These are phyloP conservation scores for Smutsia temminckii DNA, from an alignment of 2,797 vertebrate species.

Conservation along the genomic window DNA sequence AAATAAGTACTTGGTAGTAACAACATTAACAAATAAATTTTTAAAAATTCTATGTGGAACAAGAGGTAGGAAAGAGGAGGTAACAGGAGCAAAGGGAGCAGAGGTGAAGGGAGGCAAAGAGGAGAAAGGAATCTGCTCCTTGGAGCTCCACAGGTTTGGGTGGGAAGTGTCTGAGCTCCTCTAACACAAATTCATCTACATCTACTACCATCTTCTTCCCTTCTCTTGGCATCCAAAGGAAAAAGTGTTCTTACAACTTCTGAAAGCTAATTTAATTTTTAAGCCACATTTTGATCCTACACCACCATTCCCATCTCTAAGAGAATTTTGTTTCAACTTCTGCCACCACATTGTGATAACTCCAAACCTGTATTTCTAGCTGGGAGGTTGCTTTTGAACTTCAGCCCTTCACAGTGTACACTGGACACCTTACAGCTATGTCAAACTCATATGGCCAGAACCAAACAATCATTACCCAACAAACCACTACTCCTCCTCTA, in stretches of 20 bases:
- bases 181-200: background rate
- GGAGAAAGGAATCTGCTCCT: background rate
- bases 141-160: background rate
- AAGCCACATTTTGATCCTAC: background rate
- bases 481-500: background rate
- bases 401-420: background rate
- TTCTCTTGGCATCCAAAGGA: background rate
- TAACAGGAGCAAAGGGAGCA: background rate
- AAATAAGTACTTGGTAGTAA: background rate
- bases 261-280: background rate
- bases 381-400: background rate
- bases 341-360: background rate
- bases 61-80: too few species aligned
- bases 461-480: background rate
- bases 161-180: background rate
- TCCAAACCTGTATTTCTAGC: background rate
- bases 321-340: background rate
- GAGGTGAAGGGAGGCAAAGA: background rate
- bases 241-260: background rate
- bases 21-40: background rate
- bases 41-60: background rate
- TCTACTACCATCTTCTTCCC: background rate
- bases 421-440: background rate
- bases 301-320: background rate
- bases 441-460: background rate